A percentile compares a stretch with the other conserved stretches of the same genome.
These are phyloP conservation scores for Neotoma lepida DNA, from an alignment of 2,113 vertebrate genomes.

Conservation along the genomic window DNA sequence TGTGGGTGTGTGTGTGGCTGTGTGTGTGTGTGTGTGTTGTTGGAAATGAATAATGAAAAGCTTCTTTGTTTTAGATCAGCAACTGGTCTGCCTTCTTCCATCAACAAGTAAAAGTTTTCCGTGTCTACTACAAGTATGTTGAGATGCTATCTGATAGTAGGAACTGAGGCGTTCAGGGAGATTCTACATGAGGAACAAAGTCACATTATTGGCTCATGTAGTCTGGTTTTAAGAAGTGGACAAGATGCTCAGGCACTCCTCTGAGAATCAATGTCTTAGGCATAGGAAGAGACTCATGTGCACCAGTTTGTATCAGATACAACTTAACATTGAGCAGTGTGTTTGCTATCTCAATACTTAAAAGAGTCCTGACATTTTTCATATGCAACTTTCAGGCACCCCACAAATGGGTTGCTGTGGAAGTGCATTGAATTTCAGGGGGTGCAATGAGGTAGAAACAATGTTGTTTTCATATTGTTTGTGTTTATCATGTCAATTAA, in stretches of 20 bases:
- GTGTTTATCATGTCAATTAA: background rate
- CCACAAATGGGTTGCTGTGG: background rate
- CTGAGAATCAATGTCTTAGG: background rate
- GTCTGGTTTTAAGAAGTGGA: background rate
- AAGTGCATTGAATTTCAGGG: background rate
- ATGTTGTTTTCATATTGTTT: background rate
- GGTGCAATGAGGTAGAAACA: background rate
- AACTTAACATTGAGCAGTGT: background rate
- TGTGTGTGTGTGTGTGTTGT: background rate
- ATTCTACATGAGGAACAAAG: background rate
- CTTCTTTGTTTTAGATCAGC: background rate
- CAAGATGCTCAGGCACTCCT: background rate
- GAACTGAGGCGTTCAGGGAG: background rate
- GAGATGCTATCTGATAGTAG: background rate
- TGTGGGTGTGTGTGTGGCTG: background rate
- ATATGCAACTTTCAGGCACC: background rate
- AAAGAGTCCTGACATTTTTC: background rate
- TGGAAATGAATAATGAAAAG: background rate
- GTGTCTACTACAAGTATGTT: background rate
- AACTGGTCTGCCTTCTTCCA: background rate
- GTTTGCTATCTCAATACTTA: slow-evolving; percentile 22
- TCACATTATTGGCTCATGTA: background rate
- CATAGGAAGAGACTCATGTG: background rate
- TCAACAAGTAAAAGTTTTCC: background rate
- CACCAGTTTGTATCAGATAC: background rate